phyloP scores from a whole-genome alignment of 2,797 vertebrate species.

The Syngnathus acus region DNA sequence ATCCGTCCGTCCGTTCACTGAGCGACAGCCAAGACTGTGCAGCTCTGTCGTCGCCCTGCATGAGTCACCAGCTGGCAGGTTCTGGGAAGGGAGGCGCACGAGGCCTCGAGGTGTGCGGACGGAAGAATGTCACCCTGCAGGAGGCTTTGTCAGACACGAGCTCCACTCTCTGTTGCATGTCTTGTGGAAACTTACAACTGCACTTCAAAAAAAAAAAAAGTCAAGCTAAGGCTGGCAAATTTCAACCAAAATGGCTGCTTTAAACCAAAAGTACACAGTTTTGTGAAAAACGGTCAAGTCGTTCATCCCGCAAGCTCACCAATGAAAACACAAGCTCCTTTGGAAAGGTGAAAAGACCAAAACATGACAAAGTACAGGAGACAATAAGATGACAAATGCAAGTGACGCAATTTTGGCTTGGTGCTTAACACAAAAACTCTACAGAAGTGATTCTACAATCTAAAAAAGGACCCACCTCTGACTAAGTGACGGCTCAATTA shows the following conservation, averaged over 20 bases:
- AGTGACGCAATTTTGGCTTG: neutral
- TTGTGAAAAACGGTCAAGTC: neutral
- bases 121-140: slow-evolving; percentile 16
- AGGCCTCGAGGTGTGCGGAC: slow-evolving; percentile 22
- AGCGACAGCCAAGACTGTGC: slow-evolving; percentile 23
- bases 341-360: neutral
- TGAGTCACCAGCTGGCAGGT: slow-evolving; percentile 55
- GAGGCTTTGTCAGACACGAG: slow-evolving; percentile 34
- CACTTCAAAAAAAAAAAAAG: neutral
- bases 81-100: slow-evolving; percentile 56
- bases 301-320: neutral
- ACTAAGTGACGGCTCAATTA: slow-evolving; percentile 41
- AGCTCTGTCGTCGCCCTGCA: slow-evolving; percentile 16
- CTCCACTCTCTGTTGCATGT: slow-evolving; percentile 19
- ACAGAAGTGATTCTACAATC: slow-evolving; percentile 7
- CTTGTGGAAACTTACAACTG: slow-evolving; percentile 12
- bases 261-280: too few relatives aligned
- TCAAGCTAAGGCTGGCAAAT: neutral
- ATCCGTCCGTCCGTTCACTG: slow-evolving; percentile 26
- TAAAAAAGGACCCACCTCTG: slow-evolving; percentile 33
- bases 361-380: neutral
- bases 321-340: neutral
- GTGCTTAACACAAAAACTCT: neutral
- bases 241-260: too few relatives aligned
- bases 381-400: neutral